These are phyloP conservation scores for Patagioenas fasciata DNA, from an alignment of 2,113 vertebrate species.

Conservation along the genomic window DNA sequence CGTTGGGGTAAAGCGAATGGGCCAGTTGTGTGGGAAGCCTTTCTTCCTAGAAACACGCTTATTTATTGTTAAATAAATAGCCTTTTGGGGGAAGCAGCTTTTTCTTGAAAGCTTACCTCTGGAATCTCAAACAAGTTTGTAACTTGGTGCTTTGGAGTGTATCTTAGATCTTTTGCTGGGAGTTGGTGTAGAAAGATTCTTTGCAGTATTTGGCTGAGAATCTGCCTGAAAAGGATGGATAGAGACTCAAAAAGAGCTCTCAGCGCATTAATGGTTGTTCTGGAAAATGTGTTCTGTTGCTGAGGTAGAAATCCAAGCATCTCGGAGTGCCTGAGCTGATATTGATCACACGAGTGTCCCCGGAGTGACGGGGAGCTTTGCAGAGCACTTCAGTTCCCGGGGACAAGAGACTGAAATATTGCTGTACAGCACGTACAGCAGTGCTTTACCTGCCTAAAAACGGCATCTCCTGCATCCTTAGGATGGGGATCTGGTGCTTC, in stretches of 20 bases:
- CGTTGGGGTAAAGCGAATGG: not conserved
- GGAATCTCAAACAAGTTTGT: not conserved
- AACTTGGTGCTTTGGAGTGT: not conserved
- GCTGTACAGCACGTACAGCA: not conserved
- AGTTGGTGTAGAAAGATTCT: not conserved
- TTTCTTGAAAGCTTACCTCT: not conserved
- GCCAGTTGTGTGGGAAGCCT: not conserved
- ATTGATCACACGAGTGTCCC: accelerated
- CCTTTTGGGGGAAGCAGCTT: not conserved
- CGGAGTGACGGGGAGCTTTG: not conserved
- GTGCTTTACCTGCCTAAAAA: not conserved
- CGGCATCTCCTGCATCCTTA: accelerated
- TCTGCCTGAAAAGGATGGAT: not conserved
- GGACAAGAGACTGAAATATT: not conserved
- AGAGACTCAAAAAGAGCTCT: not conserved
- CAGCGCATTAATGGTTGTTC: not conserved
- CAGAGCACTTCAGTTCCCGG: not conserved
- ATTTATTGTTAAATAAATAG: not conserved
- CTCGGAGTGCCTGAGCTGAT: not conserved
- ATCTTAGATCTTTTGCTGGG: not conserved
- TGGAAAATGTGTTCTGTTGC: not conserved
- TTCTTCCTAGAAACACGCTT: not conserved
- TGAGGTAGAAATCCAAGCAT: not conserved
- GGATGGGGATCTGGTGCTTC: not conserved
- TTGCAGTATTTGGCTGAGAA: not conserved